These are phyloP conservation scores for Catharus bicknelli DNA, from an alignment of 2,113 vertebrate species.

Conservation along the genomic window DNA sequence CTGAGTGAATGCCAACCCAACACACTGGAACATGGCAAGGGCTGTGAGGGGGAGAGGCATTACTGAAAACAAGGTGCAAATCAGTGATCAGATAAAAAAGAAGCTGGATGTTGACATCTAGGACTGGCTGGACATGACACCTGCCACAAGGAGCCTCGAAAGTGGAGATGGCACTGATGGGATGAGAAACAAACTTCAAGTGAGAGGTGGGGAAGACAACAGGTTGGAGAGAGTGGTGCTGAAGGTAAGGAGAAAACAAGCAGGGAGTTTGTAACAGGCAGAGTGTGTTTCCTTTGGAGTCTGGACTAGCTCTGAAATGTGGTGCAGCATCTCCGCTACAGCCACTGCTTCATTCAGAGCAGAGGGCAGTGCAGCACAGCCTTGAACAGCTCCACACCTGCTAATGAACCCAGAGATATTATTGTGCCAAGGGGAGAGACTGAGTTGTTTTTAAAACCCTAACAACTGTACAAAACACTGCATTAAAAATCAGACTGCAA, in stretches of 20 bases:
- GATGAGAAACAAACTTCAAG: background rate
- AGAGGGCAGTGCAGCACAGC: background rate
- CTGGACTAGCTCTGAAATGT: background rate
- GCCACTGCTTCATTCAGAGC: background rate
- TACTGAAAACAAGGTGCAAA: background rate
- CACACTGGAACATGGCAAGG: background rate
- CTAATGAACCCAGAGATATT: background rate
- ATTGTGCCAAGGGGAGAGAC: background rate
- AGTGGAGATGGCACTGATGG: background rate
- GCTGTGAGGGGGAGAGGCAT: background rate
- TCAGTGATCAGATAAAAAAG: background rate
- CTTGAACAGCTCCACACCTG: background rate
- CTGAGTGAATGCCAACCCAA: background rate
- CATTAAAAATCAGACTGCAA: background rate
- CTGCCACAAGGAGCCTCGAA: fast-evolving
- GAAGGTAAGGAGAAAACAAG: background rate
- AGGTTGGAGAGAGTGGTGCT: background rate
- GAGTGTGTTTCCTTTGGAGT: background rate
- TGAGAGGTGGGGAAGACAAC: background rate
- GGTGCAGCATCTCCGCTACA: background rate
- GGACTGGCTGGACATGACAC: background rate
- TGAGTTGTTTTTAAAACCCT: background rate
- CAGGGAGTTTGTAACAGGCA: background rate
- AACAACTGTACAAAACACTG: background rate
- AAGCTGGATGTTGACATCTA: background rate